phyloP scores from a whole-genome alignment of 2,113 vertebrate genomes.

The Campylorhamphus procurvoides region DNA sequence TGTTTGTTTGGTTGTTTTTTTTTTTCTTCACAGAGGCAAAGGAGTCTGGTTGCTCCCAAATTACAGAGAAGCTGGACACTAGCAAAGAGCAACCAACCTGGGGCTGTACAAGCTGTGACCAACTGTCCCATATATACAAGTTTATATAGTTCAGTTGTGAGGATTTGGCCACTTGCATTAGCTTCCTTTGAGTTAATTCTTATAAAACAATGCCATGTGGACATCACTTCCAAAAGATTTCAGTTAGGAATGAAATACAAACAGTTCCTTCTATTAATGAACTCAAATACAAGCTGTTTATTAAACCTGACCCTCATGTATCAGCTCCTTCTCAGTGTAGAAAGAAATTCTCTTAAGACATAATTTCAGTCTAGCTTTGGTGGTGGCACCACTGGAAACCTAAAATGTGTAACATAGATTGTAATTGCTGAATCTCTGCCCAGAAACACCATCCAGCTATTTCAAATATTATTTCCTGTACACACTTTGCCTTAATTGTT shows the following conservation, averaged over 20 bases:
- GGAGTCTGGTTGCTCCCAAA: accelerated
- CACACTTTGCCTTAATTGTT: background rate
- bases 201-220: background rate
- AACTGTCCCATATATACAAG: background rate
- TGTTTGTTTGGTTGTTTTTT: too few species aligned
- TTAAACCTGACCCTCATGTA: background rate
- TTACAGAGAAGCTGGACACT: background rate
- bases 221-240: background rate
- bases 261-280: background rate
- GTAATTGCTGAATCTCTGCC: background rate
- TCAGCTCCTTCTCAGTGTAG: background rate
- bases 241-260: background rate
- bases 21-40: too few species aligned
- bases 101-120: background rate
- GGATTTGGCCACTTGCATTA: background rate
- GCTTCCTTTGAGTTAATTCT: background rate
- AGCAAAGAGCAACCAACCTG: background rate
- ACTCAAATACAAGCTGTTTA: constrained; percentile 22
- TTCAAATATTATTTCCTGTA: background rate
- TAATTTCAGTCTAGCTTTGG: background rate
- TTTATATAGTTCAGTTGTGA: background rate
- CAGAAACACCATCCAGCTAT: background rate
- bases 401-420: background rate
- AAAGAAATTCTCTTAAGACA: background rate
- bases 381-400: background rate